Percentiles rank a stretch among this genome's conserved stretches.
Evolutionary conservation across 2,113 vertebrate species (phyloP).

Genomic region (Tragulus kanchil): DNA sequence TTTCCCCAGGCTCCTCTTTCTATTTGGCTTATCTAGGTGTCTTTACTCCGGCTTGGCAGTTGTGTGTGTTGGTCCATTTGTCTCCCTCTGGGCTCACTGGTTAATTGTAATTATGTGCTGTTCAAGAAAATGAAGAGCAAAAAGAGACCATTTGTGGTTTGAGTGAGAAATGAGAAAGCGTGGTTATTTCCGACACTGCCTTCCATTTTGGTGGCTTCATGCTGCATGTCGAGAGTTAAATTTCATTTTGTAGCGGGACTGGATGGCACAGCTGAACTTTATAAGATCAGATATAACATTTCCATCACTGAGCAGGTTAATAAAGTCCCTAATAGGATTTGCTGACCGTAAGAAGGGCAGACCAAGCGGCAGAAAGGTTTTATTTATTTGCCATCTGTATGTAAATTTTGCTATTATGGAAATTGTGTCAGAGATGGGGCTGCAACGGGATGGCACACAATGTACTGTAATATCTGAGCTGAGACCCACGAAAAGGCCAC

Average conservation of each 20-base stretch:
- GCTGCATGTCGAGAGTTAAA: not conserved
- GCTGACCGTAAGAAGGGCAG: constrained; percentile 39
- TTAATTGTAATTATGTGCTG: not conserved
- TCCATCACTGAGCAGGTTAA: constrained; percentile 47
- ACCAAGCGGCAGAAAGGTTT: not conserved
- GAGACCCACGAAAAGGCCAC: not conserved
- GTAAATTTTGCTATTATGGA: constrained; percentile 76
- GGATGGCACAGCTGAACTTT: not conserved
- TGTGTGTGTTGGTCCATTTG: not conserved
- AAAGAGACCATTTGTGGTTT: not conserved
- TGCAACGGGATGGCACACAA: not conserved
- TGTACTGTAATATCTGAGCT: not conserved
- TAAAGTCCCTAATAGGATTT: constrained; percentile 68
- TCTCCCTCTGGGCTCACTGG: not conserved
- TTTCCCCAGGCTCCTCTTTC: accelerated
- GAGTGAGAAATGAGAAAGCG: not conserved
- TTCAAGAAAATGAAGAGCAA: not conserved
- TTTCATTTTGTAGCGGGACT: not conserved
- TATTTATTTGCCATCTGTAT: constrained; percentile 78
- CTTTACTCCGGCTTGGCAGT: not conserved
- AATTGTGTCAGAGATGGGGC: constrained; percentile 64
- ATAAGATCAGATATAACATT: not conserved
- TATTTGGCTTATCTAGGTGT: not conserved
- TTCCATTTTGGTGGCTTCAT: not conserved
- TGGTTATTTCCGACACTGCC: not conserved